Percentiles rank a stretch among this genome's conserved stretches.
phyloP scores from a whole-genome alignment of 2,797 vertebrate genomes.

The Ctenosaura bakeri region DNA sequence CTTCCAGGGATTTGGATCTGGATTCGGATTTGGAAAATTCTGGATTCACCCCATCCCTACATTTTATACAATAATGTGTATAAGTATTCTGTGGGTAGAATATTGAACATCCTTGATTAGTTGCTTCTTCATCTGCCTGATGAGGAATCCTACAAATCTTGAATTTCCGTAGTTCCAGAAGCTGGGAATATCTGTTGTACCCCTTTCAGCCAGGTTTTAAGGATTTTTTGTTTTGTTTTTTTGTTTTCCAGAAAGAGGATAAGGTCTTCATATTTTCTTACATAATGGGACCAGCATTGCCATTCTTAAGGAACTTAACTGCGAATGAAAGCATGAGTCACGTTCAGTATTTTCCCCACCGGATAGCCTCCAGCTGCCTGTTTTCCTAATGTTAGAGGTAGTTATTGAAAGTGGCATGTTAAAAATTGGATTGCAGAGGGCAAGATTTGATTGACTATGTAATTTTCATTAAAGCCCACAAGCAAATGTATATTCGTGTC shows the following conservation, averaged over 20 bases:
- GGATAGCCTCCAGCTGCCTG: slow-evolving; percentile 59
- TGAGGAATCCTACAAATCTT: neutral
- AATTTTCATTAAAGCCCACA: slow-evolving; percentile 59
- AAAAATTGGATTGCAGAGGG: slow-evolving; percentile 66
- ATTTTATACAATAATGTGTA: too few relatives aligned
- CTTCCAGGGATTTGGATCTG: too few relatives aligned
- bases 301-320: slow-evolving; percentile 34
- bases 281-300: slow-evolving; percentile 35
- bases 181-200: neutral
- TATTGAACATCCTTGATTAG: neutral
- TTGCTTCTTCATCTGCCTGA: too few relatives aligned
- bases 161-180: neutral
- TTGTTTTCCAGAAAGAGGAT: slow-evolving; percentile 11
- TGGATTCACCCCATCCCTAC: too few relatives aligned
- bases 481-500: slow-evolving; percentile 45
- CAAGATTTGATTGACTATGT: slow-evolving; percentile 52
- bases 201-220: slow-evolving; percentile 19
- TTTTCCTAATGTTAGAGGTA: slow-evolving; percentile 51
- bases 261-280: slow-evolving; percentile 25
- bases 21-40: too few relatives aligned
- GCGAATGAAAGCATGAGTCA: slow-evolving; percentile 37
- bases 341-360: neutral
- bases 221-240: neutral
- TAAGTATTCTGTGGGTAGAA: too few relatives aligned
- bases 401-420: slow-evolving; percentile 67